Base-by-base conservation (phyloP, 2,888 invertebrate genomes). In the Pachymerium ferrugineum region DNA sequence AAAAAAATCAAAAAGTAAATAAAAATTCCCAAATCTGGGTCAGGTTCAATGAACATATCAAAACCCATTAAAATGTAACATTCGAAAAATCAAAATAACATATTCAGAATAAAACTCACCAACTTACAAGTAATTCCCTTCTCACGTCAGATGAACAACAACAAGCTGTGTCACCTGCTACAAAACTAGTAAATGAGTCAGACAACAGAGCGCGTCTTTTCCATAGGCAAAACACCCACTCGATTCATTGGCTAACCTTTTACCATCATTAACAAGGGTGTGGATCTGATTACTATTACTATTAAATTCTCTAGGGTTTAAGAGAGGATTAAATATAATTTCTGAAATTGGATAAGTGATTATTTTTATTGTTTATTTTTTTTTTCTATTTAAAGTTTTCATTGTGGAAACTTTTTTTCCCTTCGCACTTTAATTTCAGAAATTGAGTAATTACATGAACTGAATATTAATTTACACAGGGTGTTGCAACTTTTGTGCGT, bases 181-280 rank as follows among this genome's bases (percentile, higher is more conserved):
- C 22, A 54, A 22, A 54, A 28, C 54, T 22, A 54, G 6, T 22
- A 54, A 54, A 54, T 54, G 54, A 54, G 54, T 54, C 54, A 54
- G 25, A 8, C 54, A 54, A 54, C 54, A 25, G 25, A n/a, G 54
- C 54, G 54, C 54, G 54, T 22, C 54, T 22, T 54, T 25, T 54
- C 54, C 54, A 22, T 25, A 28, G 25, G 54, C 54, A 54, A 54
- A 38, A 22, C 54, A 54, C 54, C 54, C 54, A 54, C 54, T 25
- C 54, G 25, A 54, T 25, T 54, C 54, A 54, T 54, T 54, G 54
- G 54, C 54, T 28, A 54, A 54, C 54, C 54, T 54, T 54, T 54
- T 54, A 54, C 28, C 54, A 54, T 10, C 54, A 54, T 54, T 54
- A 54, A 54, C 54, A 10, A 54, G 54, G 54, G 54, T 54, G 54